A percentile compares a stretch with the other conserved stretches of the same genome.
Evolutionary conservation across 1,140 invertebrate genomes (phyloP).

Genomic region (Colletes latitarsis): DNA sequence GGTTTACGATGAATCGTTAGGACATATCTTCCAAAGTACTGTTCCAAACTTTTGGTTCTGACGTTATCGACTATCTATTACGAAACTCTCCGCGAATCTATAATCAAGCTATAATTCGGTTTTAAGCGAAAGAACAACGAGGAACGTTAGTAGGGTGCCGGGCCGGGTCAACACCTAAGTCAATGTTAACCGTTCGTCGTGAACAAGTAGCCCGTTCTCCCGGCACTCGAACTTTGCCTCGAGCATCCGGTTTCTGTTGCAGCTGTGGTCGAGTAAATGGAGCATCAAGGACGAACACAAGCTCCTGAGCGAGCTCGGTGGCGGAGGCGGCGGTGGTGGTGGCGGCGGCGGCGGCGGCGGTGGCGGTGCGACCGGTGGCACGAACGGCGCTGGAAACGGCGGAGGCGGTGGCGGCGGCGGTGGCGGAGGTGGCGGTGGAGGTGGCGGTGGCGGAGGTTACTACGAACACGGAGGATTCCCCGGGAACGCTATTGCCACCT

Average conservation of each 20-base stretch:
- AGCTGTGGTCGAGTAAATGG: slow-evolving; percentile 94
- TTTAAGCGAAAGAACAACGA: no score
- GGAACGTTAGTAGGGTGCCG: no score
- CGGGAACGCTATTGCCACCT: slow-evolving; percentile 82
- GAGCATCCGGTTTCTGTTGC: slow-evolving; percentile 67
- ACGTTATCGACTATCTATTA: no score
- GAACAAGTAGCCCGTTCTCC: slow-evolving; percentile 36
- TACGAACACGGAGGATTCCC: slow-evolving; percentile 85
- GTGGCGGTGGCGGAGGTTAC: slow-evolving; percentile 79
- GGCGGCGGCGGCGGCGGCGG: slow-evolving; percentile 80
- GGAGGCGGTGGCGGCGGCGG: slow-evolving; percentile 70
- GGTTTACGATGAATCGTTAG: no score
- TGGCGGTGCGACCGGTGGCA: slow-evolving; percentile 75
- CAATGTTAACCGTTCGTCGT: slow-evolving; percentile 35
- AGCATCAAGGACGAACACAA: slow-evolving; percentile 94
- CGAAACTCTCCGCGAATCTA: no score
- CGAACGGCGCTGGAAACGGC: slow-evolving; percentile 72
- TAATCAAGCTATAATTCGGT: no score
- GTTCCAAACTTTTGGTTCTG: no score
- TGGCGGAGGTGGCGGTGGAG: slow-evolving; percentile 67
- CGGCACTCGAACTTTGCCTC: slow-evolving; percentile 60
- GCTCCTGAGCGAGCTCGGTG: slow-evolving; percentile 89
- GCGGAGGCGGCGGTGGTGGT: slow-evolving; percentile 79
- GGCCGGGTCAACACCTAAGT: slow-evolving; percentile 36
- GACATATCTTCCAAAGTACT: no score